Percentiles rank a stretch among this genome's conserved stretches.
Evolutionary conservation across 2,113 vertebrate species (phyloP).

Genomic region (Platysteira castanea): DNA sequence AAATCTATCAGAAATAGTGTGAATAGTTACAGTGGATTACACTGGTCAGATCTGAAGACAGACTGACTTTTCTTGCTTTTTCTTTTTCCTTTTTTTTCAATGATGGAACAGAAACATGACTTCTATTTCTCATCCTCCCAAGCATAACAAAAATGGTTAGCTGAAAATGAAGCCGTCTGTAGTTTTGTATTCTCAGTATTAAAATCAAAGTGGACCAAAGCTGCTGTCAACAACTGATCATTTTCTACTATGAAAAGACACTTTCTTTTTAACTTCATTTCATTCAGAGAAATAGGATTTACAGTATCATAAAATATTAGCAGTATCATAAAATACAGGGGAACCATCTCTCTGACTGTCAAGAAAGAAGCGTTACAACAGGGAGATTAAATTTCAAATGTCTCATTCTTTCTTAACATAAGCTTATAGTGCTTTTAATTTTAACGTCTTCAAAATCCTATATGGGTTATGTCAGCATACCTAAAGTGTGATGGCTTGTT

Average conservation of each 20-base stretch:
- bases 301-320: neutral
- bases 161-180: neutral
- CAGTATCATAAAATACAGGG: neutral
- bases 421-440: neutral
- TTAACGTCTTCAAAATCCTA: neutral
- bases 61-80: neutral
- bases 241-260: neutral
- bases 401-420: neutral
- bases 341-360: neutral
- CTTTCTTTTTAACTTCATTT: neutral
- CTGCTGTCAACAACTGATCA: neutral
- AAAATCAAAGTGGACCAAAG: neutral
- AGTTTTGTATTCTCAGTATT: neutral
- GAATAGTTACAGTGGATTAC: neutral
- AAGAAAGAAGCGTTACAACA: neutral
- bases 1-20: neutral
- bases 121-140: neutral
- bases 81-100: neutral
- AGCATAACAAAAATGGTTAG: neutral
- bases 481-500: neutral
- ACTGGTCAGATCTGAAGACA: neutral
- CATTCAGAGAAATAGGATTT: neutral
- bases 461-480: slow-evolving; percentile 37
- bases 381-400: neutral
- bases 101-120: neutral